Base-by-base conservation (phyloP, 2,888 invertebrate genomes). In the Mystacides longicornis region DNA sequence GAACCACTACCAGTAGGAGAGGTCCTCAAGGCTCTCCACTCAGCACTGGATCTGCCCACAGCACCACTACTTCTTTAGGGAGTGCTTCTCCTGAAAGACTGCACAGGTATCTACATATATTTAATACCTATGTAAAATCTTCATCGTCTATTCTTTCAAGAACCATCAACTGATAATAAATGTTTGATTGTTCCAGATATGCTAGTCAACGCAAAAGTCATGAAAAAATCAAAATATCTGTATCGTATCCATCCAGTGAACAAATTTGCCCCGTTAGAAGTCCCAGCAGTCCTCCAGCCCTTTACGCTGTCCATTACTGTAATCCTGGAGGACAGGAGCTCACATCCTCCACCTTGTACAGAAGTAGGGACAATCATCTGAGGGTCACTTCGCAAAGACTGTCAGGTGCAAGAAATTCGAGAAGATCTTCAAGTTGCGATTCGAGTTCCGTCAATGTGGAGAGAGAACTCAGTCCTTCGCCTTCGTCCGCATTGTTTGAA, bases 141-240 rank as follows among this genome's bases (percentile, higher is more conserved):
- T n/a, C n/a, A n/a, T n/a, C n/a, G n/a, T n/a, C n/a, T n/a, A n/a
- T n/a, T n/a, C n/a, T n/a, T n/a, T n/a, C n/a, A n/a, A n/a, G n/a
- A n/a, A n/a, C n/a, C n/a, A n/a, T n/a, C n/a, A n/a, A n/a, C n/a
- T n/a, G n/a, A n/a, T n/a, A n/a, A n/a, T n/a, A n/a, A 27, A 5
- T 27, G 4, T 3, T 45, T 45, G 5, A 5, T 45, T 55, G 45
- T 55, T 57, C 65, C 65, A 82, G 81, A 62, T 82, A 79, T 61
- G 77, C 82, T 7, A 83, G 85, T 46, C 79, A 82, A 14, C 73
- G 83, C 14, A 69, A 80, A 49, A 79, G 82, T 14, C 86, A 86
- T 67, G 90, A 90, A 63, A 86, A 86, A 67, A 86, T 91, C 61
- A 90, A 90, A 70, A 91, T 91, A 65, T 89, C 89, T 59, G 89